These are phyloP conservation scores for Wiebesia pumilae DNA, from an alignment of 1,140 invertebrate genomes.

Conservation along the genomic window DNA sequence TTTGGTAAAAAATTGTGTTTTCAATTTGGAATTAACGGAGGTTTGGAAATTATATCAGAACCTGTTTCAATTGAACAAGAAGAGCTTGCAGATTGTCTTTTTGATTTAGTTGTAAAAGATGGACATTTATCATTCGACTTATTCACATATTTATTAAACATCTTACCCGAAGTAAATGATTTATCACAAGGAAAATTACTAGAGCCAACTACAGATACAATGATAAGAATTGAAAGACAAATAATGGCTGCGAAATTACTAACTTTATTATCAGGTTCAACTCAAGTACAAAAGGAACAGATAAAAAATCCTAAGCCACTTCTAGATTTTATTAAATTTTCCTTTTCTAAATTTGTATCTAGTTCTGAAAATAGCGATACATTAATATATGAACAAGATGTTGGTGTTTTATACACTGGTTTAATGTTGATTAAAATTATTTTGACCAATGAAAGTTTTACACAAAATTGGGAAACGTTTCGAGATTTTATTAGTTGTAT, in stretches of 20 bases:
- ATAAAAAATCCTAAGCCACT: constrained; percentile 67
- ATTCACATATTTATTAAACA: constrained; percentile 66
- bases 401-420: constrained; percentile 68
- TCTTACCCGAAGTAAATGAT: constrained; percentile 54
- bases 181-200: constrained; percentile 48
- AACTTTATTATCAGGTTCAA: constrained; percentile 62
- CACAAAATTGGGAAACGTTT: constrained; percentile 68
- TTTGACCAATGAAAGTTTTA: constrained; percentile 58
- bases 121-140: constrained; percentile 61
- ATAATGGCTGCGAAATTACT: constrained; percentile 66
- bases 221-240: constrained; percentile 62
- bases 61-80: constrained; percentile 57
- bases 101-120: constrained; percentile 62
- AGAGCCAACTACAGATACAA: constrained; percentile 56
- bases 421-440: constrained; percentile 73
- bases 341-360: constrained; percentile 54
- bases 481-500: constrained; percentile 73
- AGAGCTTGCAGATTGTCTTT: constrained; percentile 62
- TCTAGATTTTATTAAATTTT: constrained; percentile 66
- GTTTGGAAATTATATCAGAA: constrained; percentile 62
- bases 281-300: constrained; percentile 66
- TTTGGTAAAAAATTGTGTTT: constrained; percentile 64
- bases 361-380: constrained; percentile 16
- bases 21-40: constrained; percentile 66
- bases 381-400: constrained; percentile 54